phyloP scores from a whole-genome alignment of 2,113 vertebrate species.

The Rhea americana region DNA sequence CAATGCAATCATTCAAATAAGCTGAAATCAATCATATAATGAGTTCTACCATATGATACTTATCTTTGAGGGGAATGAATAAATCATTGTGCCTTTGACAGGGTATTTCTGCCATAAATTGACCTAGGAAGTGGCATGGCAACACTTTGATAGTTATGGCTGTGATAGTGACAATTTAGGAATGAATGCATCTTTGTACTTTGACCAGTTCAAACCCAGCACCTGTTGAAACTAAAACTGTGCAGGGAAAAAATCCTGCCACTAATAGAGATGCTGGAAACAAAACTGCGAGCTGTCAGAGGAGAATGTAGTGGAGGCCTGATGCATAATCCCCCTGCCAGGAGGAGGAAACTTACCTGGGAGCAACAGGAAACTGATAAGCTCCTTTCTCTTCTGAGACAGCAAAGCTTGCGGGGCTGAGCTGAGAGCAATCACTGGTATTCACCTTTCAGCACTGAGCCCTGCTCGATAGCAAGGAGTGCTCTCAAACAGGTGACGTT shows the following conservation, averaged over 20 bases:
- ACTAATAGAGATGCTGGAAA: constrained; percentile 43
- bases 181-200: constrained; percentile 76
- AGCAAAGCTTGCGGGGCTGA: constrained; percentile 27
- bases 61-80: constrained; percentile 77
- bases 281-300: constrained; percentile 61
- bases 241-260: constrained; percentile 25
- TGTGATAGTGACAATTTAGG: constrained; percentile 57
- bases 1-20: constrained; percentile 75
- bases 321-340: not conserved
- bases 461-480: not conserved
- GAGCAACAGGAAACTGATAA: constrained; percentile 49
- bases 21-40: constrained; percentile 82
- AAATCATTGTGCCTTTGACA: constrained; percentile 77
- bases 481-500: constrained; percentile 7
- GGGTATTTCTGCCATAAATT: constrained; percentile 63
- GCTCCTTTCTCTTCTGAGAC: constrained; percentile 26
- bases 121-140: constrained; percentile 64
- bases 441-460: not conserved
- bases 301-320: constrained; percentile 5
- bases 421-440: not conserved
- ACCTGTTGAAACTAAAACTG: constrained; percentile 80
- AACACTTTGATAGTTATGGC: constrained; percentile 66
- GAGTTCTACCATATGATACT: constrained; percentile 75
- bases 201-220: constrained; percentile 57
- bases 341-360: constrained; percentile 27